Percentiles rank a stretch among this genome's conserved stretches.
These are phyloP conservation scores for Aporophyla lueneburgensis DNA, from an alignment of 2,888 invertebrate genomes.

Conservation along the genomic window DNA sequence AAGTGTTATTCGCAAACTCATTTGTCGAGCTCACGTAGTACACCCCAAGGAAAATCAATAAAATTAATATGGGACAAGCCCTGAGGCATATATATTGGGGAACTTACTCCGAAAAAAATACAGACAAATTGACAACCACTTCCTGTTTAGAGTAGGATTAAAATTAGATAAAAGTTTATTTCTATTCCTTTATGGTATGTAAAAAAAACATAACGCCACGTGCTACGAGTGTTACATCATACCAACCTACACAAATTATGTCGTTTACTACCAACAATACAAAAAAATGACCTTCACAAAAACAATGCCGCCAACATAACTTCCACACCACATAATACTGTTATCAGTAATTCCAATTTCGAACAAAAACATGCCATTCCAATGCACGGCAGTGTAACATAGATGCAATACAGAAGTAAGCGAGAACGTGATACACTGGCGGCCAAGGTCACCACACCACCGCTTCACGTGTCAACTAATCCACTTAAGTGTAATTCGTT, in stretches of 20 bases:
- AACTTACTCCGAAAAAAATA: no score
- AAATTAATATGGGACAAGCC: no score
- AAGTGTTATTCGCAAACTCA: no score
- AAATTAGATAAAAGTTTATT: background rate
- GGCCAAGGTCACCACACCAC: slow-evolving; percentile 64
- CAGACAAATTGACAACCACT: no score
- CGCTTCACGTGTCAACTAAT: slow-evolving; percentile 67
- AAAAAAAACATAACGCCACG: background rate
- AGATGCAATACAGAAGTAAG: slow-evolving; percentile 53
- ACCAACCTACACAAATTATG: background rate
- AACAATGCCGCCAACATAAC: slow-evolving; percentile 19
- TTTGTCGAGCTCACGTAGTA: no score
- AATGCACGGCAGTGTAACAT: slow-evolving; percentile 55
- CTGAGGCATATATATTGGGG: no score
- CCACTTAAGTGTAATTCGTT: slow-evolving; percentile 59
- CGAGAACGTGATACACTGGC: slow-evolving; percentile 63
- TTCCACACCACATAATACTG: slow-evolving; percentile 26
- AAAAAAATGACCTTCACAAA: slow-evolving; percentile 25
- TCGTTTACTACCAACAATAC: background rate
- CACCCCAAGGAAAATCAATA: no score
- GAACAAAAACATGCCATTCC: slow-evolving; percentile 55
- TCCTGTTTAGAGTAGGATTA: no score
- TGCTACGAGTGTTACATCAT: background rate
- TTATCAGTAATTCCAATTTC: slow-evolving; percentile 57
- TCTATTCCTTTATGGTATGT: background rate